Evolutionary conservation across 2,113 vertebrate genomes (phyloP).

Genomic region (Phycodurus eques): DNA sequence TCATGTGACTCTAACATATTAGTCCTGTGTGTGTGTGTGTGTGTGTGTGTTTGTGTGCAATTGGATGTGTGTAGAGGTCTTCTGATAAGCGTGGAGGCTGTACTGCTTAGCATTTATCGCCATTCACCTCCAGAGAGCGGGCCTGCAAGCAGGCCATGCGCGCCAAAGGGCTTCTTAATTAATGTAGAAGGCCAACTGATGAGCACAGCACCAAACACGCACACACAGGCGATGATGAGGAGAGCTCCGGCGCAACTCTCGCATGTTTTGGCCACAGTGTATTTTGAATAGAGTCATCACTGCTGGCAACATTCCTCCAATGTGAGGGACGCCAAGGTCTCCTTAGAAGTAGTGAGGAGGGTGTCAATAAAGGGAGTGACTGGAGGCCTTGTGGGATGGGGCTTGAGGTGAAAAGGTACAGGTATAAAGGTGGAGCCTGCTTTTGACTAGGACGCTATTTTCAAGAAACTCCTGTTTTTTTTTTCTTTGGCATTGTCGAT

Average conservation of each 20-base stretch:
- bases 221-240: constrained; percentile 38
- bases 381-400: constrained; percentile 22
- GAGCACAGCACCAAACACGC: constrained; percentile 23
- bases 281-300: constrained; percentile 55
- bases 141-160: constrained; percentile 25
- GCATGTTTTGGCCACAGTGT: constrained; percentile 26
- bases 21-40: constrained; percentile 11
- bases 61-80: constrained; percentile 40
- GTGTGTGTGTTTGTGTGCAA: constrained; percentile 21
- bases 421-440: constrained; percentile 30
- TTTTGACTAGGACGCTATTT: constrained; percentile 44
- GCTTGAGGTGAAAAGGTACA: constrained; percentile 42
- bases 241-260: constrained; percentile 25
- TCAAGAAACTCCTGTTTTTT: constrained; percentile 35
- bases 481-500: constrained; percentile 45
- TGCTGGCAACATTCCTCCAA: constrained; percentile 35
- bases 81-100: constrained; percentile 40
- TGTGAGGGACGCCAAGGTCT: constrained; percentile 48
- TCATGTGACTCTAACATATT: not conserved
- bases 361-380: constrained; percentile 40
- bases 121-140: constrained; percentile 40
- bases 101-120: constrained; percentile 37
- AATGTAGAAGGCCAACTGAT: constrained; percentile 17
- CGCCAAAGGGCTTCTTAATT: constrained; percentile 48
- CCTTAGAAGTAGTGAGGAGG: constrained; percentile 42